Base-by-base conservation (phyloP, 2,888 invertebrate genomes). In the Mantis religiosa region DNA sequence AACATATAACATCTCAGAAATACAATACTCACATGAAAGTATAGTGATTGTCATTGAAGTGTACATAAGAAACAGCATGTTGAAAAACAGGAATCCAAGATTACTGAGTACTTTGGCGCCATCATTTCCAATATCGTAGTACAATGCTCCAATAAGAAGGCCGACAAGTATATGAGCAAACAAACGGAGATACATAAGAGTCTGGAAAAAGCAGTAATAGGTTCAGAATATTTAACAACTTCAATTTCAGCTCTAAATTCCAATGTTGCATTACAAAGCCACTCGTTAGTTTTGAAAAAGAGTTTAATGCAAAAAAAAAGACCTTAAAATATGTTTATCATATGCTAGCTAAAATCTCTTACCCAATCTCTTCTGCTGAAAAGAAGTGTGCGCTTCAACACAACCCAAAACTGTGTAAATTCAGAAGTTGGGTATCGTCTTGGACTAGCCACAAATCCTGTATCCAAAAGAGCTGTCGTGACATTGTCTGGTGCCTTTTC, bases 11-110 rank as follows among this genome's bases (percentile, higher is more conserved):
- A 54, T 54, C 14, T 54, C 4, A 15, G 14, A 25, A n/a, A 84
- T 34, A n/a, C 3, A 47, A n/a, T 91, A 95, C 97, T 96, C 94
- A 98, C 98, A 99, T 92, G 99, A 99, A 91, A 99, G 95, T 92
- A 99, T 98, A 85, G 99, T 99, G 92, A 99, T 99, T 93, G 99
- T 99, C 97, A 99, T 98, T n/a, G 99, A 98, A 0, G 99, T 98
- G 94, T 99, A 99, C 98, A 99, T 99, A 91, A 99, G 96, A 95
- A 99, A 99, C 92, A 99, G 95, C 97, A 99, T 98, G 93, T 98
- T 98, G 95, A 99, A 99, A 95, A 99, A 99, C 41, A 99, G 95
- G 94, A 98, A 99, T 90, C 98, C 99, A 91, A 98, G 96, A 93
- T 99, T 99, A 92, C 98, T 98, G 90, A 98, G 96, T 90, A 98